A percentile compares a stretch with the other conserved stretches of the same genome.
Evolutionary conservation across 2,797 vertebrate genomes (phyloP).

Genomic region (Hybognathus amarus): DNA sequence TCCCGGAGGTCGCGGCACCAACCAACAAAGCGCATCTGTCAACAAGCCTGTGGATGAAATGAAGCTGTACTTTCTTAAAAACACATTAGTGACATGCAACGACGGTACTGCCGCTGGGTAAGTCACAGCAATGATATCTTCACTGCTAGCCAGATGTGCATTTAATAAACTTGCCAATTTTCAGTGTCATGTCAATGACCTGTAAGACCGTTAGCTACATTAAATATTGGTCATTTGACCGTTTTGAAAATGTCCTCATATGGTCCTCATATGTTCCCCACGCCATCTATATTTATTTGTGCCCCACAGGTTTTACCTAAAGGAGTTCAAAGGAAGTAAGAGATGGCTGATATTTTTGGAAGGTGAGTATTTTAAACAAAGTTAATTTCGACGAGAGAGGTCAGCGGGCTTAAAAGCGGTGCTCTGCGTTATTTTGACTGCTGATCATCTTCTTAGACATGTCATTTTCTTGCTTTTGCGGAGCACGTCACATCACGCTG

Average conservation of each 20-base stretch:
- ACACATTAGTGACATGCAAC: conserved; percentile 75
- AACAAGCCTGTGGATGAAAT: conserved; percentile 72
- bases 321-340: conserved; percentile 82
- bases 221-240: neutral
- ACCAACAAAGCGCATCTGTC: conserved; percentile 60
- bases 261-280: conserved; percentile 37
- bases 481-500: conserved; percentile 3
- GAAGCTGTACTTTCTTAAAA: conserved; percentile 81
- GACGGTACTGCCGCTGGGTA: conserved; percentile 81
- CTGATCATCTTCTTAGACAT: conserved; percentile 66
- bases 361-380: conserved; percentile 79
- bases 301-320: conserved; percentile 77
- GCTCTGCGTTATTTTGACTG: conserved; percentile 68
- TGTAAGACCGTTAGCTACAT: neutral
- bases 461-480: conserved; percentile 61
- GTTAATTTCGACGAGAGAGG: conserved; percentile 72
- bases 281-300: conserved; percentile 65
- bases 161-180: neutral
- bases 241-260: conserved; percentile 45
- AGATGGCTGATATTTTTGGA: conserved; percentile 83
- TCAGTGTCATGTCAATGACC: neutral
- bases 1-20: conserved; percentile 55
- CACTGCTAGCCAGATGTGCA: neutral
- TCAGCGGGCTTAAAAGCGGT: conserved; percentile 68
- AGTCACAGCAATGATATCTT: conserved; percentile 42